Conservation (phyloP, 2,113 vertebrate genomes). For the Colius striatus region DNA sequence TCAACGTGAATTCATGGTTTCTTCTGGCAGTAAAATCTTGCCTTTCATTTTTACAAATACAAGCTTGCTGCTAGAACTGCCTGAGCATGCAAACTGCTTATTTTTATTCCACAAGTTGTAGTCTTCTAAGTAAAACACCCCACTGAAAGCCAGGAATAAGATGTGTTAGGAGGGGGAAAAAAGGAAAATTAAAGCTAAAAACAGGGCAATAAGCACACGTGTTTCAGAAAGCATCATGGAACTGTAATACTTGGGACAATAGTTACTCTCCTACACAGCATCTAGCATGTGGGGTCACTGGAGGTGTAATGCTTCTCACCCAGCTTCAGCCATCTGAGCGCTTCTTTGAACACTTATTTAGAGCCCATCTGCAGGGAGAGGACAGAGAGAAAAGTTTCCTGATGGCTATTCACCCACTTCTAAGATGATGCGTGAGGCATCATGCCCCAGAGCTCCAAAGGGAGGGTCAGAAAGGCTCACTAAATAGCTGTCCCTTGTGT, state of each 20-base stretch:
- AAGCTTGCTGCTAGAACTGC: neutral
- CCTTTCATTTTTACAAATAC: conserved; percentile 14
- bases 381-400: neutral
- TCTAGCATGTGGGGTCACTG: neutral
- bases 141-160: neutral
- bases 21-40: conserved; percentile 17
- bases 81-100: neutral
- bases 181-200: neutral
- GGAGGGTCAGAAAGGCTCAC: neutral
- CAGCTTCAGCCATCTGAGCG: neutral
- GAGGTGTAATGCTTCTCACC: neutral
- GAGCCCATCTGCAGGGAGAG: neutral
- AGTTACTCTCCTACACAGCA: neutral
- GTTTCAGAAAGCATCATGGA: neutral
- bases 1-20: conserved; percentile 5
- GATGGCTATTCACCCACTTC: neutral
- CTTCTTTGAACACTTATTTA: neutral
- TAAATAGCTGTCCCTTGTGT: neutral
- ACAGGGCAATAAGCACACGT: neutral
- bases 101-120: neutral
- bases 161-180: neutral
- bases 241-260: neutral
- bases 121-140: neutral
- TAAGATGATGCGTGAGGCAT: neutral
- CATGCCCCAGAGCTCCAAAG: neutral